Evolutionary conservation across 2,888 invertebrate genomes (phyloP).

Genomic region (Prenolepis imparis): DNA sequence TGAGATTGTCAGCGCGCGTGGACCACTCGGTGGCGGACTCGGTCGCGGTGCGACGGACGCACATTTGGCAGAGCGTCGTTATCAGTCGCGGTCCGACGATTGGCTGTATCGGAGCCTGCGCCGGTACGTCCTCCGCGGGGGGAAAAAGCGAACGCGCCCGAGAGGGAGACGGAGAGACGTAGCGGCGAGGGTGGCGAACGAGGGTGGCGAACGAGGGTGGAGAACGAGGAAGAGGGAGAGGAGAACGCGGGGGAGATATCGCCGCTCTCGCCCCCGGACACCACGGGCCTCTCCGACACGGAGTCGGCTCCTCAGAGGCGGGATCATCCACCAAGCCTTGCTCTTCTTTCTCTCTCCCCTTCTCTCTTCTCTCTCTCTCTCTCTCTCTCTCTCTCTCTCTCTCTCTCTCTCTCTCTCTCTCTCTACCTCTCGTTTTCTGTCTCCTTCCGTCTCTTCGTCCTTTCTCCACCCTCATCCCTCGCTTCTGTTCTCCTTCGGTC

Average conservation of each 20-base stretch:
- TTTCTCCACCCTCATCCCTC: conserved; percentile 48
- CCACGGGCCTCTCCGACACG: conserved; percentile 64
- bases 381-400: conserved; percentile 23
- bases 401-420: conserved; percentile 1
- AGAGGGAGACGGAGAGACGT: conserved; percentile 30
- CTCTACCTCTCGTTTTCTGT: conserved; percentile 31
- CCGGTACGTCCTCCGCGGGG: conserved; percentile 75
- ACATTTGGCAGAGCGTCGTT: conserved; percentile 84
- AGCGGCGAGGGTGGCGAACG: conserved; percentile 62
- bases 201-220: conserved; percentile 36
- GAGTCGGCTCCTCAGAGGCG: conserved; percentile 84
- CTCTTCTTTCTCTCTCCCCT: conserved; percentile 56
- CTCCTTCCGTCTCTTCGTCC: conserved; percentile 28
- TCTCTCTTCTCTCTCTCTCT: conserved; percentile 21
- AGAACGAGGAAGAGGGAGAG: conserved; percentile 41
- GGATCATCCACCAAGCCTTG: conserved; percentile 85
- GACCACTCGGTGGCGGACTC: conserved; percentile 79
- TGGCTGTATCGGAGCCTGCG: conserved; percentile 86
- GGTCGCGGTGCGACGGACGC: conserved; percentile 82
- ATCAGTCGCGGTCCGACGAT: conserved; percentile 86
- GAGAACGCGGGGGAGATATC: conserved; percentile 40
- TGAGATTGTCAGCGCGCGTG: conserved; percentile 81
- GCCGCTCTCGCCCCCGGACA: conserved; percentile 62
- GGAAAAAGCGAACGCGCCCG: conserved; percentile 35
- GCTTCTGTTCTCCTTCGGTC: conserved; percentile 39